Evolutionary conservation across 2,113 vertebrate species (phyloP), one percentile per base, ranked within the genome.

Genomic region (Mungos mungo): DNA sequence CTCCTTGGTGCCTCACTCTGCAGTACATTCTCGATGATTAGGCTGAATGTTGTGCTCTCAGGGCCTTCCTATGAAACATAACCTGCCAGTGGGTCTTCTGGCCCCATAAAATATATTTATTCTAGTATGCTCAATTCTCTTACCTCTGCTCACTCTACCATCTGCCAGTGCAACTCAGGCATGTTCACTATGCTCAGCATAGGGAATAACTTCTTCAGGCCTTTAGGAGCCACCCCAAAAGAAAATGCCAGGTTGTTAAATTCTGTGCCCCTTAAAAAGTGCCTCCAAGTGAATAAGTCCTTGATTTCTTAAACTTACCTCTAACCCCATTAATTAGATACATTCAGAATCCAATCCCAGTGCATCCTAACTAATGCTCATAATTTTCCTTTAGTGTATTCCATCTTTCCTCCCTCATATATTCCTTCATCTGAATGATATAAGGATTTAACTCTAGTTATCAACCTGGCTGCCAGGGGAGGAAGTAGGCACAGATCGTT

Each of bases 311-410:
- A 80, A 29, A 7, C 25, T 69, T 86, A 47, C 6, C 54, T 63
- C 60, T 76, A n/a, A 52, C 21, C 23, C 13, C 29, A 88, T 14
- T 63, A 41, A 77, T 50, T 50, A 63, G 18, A 63, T 6, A 21
- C 25, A 14, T 97, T 86, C 35, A 95, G 65, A 86, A 74, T 86
- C 50, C 38, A 69, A 21, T 74, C 8, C 21, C 77, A 89, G 52
- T 69, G 21, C 1, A 14, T 63, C 15, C 27, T 71, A 29, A 85
- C 50, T 38, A 92, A 80, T 35, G 6, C 38, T 94, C 27, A 25
- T 21, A 33, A 41, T 41, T 57, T 21, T 77, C 54, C 35, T 84
- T 80, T 11, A 38, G 9, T 82, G 27, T n/a, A 16, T 47, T 52
- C 29, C 71, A 5, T 74, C n/a, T 74, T 79, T 60, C 54, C 19